Evolutionary conservation across 2,888 invertebrate species (phyloP).

Genomic region (Entomobrya multifasciata): DNA sequence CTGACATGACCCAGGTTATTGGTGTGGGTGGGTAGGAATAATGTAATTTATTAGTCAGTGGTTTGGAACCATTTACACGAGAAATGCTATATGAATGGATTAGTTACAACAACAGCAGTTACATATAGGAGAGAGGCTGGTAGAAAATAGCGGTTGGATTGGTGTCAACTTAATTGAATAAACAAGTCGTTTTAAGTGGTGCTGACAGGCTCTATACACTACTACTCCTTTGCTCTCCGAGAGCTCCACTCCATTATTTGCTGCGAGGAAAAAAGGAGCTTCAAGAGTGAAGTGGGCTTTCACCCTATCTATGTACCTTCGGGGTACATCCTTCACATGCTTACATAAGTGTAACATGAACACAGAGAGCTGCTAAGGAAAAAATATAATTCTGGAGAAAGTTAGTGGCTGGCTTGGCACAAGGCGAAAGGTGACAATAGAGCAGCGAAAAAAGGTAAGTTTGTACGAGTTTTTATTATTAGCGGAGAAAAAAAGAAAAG

Average conservation of each 20-base stretch:
- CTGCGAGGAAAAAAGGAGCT: neutral
- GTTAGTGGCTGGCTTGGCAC: neutral
- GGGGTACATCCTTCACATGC: neutral
- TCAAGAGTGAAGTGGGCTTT: constrained; percentile 10
- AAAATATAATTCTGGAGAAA: neutral
- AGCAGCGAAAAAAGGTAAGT: neutral
- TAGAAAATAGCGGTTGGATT: neutral
- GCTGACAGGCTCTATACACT: constrained; percentile 47
- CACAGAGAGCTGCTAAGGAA: neutral
- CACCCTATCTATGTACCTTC: neutral
- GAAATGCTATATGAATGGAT: no score
- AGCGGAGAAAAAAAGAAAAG: neutral
- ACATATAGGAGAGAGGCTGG: no score
- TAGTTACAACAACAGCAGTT: no score
- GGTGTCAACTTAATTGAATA: constrained; percentile 68
- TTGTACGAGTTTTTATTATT: neutral
- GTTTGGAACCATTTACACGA: no score
- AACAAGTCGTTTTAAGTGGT: constrained; percentile 70
- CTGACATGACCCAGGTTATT: no score
- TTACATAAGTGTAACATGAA: neutral
- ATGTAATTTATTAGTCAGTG: neutral
- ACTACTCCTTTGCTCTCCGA: constrained; percentile 8
- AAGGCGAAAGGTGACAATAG: neutral
- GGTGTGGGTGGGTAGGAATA: neutral
- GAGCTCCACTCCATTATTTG: neutral